Evolutionary conservation across 2,113 vertebrate species (phyloP).

Genomic region (Takifugu flavidus): DNA sequence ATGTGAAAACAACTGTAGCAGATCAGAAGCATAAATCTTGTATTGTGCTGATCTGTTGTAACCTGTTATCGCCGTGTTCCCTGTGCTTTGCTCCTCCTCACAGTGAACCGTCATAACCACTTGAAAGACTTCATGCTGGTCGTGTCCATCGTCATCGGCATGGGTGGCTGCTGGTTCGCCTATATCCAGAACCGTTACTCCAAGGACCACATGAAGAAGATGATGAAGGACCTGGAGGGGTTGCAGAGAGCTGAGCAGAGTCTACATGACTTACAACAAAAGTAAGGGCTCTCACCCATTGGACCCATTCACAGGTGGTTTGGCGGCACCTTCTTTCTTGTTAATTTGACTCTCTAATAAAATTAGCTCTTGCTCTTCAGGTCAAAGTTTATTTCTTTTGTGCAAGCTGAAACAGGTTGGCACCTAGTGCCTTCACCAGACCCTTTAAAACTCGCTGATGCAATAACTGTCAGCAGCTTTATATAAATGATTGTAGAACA

Average conservation of each 20-base stretch:
- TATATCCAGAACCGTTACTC: slow-evolving; percentile 98
- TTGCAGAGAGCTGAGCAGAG: slow-evolving; percentile 96
- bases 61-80: not conserved
- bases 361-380: not conserved
- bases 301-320: slow-evolving; percentile 8
- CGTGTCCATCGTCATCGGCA: slow-evolving; percentile 96
- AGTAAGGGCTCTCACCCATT: slow-evolving; percentile 73
- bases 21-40: too few species aligned
- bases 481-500: not conserved
- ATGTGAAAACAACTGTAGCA: slow-evolving; percentile 19
- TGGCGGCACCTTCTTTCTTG: not conserved
- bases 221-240: slow-evolving; percentile 97
- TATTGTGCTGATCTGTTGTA: not conserved
- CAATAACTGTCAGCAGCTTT: not conserved
- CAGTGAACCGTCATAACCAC: slow-evolving; percentile 95
- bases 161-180: slow-evolving; percentile 98
- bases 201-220: slow-evolving; percentile 99
- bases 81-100: not conserved
- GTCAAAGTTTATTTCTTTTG: not conserved
- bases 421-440: not conserved
- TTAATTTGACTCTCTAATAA: not conserved
- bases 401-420: not conserved
- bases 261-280: slow-evolving; percentile 93
- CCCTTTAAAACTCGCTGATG: not conserved
- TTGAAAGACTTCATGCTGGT: slow-evolving; percentile 99